A percentile compares a stretch with the other conserved stretches of the same genome.
phyloP scores from a whole-genome alignment of 2,113 vertebrate genomes.

The Trochalopteron elliotii region DNA sequence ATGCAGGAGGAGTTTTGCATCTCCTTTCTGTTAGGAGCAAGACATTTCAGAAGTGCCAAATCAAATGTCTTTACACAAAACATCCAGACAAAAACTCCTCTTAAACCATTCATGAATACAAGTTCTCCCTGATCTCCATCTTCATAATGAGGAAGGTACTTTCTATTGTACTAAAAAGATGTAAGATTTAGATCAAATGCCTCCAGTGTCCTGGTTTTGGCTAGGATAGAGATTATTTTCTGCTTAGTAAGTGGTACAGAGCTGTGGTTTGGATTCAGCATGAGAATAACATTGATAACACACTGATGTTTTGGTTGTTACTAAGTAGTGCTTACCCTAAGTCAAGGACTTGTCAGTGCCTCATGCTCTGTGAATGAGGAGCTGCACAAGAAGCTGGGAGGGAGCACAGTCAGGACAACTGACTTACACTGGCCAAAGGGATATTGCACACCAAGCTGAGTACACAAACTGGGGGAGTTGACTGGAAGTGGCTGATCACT shows the following conservation, averaged over 20 bases:
- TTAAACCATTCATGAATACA: background rate
- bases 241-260: background rate
- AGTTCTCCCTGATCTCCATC: background rate
- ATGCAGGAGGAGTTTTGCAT: background rate
- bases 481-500: background rate
- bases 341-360: background rate
- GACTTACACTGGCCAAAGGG: background rate
- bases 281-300: background rate
- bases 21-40: background rate
- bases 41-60: background rate
- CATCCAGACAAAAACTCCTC: background rate
- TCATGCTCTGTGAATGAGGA: background rate
- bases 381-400: background rate
- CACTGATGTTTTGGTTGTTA: background rate
- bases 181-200: background rate
- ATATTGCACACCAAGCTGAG: background rate
- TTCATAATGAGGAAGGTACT: background rate
- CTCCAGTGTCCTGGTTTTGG: background rate
- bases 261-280: background rate
- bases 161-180: background rate
- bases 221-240: background rate
- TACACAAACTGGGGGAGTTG: background rate
- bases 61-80: background rate
- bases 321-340: background rate
- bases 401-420: background rate